These are phyloP conservation scores for Diglossa cyanea DNA, from an alignment of 2,797 vertebrate species.

Conservation along the genomic window DNA sequence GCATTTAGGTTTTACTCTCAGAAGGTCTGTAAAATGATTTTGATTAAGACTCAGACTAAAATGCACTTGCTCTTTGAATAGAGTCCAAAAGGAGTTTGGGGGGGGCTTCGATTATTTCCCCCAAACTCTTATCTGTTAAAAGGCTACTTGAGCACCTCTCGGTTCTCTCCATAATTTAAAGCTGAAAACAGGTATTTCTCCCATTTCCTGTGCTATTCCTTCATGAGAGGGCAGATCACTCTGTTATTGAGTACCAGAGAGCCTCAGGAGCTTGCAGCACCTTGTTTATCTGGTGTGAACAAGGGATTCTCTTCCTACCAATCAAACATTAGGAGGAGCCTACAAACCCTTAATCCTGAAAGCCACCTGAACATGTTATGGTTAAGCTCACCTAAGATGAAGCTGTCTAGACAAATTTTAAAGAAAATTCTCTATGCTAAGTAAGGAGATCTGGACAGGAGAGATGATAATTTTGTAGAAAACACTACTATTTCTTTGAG, in stretches of 20 bases:
- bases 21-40: not conserved
- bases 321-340: not conserved
- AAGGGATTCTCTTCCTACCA: not conserved
- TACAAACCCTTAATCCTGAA: not conserved
- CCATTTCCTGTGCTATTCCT: not conserved
- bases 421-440: not conserved
- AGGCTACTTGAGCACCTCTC: not conserved
- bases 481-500: not conserved
- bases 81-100: not conserved
- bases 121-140: not conserved
- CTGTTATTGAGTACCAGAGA: not conserved
- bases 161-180: not conserved
- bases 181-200: not conserved
- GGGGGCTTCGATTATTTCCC: accelerated
- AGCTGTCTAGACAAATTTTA: not conserved
- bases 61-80: not conserved
- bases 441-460: not conserved
- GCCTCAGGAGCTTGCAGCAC: not conserved
- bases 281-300: not conserved
- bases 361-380: not conserved
- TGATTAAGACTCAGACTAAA: not conserved
- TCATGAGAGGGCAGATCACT: not conserved
- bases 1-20: not conserved
- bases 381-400: not conserved
- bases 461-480: not conserved